Evolutionary conservation across 53 echinoderm and acorn worm genomes (phyloP), one percentile per base, ranked within the genome.

Genomic region (Astropecten irregularis): DNA sequence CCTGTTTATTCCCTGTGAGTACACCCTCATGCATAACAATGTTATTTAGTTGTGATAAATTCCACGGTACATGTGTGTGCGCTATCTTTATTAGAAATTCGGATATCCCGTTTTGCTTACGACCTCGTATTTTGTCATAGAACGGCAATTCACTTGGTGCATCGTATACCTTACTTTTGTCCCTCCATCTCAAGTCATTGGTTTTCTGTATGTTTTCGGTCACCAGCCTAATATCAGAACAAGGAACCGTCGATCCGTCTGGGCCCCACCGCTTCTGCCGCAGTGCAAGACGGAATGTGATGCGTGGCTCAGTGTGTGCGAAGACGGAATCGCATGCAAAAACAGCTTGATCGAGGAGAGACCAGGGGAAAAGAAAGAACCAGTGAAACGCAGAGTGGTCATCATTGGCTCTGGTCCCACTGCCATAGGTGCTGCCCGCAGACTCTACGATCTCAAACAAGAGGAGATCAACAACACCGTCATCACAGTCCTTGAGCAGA

Each of bases 1-100:
- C 92, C 1, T 94, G 97, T 92, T 77, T 94, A 19, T 79, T 88
- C 30, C 89, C 89, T n/a, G 97, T 97, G 86, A 89, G 91, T 87
- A 35, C n/a, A n/a, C n/a, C n/a, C n/a, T n/a, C n/a, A n/a, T n/a
- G n/a, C n/a, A n/a, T n/a, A n/a, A n/a, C n/a, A n/a, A n/a, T n/a
- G n/a, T n/a, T n/a, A n/a, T n/a, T n/a, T n/a, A n/a, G n/a, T n/a
- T n/a, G n/a, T n/a, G n/a, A n/a, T n/a, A n/a, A n/a, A n/a, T n/a
- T n/a, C n/a, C n/a, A n/a, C n/a, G n/a, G n/a, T n/a, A n/a, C n/a
- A n/a, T n/a, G n/a, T n/a, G n/a, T n/a, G n/a, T n/a, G n/a, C n/a
- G n/a, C n/a, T n/a, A n/a, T n/a, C n/a, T n/a, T n/a, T n/a, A n/a
- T n/a, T n/a, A n/a, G n/a, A n/a, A n/a, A n/a, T n/a, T n/a, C n/a